A percentile compares a stretch with the other conserved stretches of the same genome.
Conservation (phyloP, 2,888 invertebrate species). For the Drosophila differens region DNA sequence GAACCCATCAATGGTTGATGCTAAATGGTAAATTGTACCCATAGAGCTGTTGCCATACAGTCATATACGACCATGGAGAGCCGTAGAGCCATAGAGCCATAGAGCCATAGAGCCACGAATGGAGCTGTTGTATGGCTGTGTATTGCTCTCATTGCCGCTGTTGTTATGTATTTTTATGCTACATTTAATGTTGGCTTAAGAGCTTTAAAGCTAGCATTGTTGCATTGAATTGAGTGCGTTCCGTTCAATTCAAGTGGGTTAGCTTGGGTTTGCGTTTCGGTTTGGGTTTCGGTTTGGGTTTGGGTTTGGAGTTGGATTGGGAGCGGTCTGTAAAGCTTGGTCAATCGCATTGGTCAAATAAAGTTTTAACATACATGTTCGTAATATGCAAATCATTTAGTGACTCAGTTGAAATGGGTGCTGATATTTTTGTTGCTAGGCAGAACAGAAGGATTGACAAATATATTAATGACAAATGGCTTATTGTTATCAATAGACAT, state of each 20-base stretch:
- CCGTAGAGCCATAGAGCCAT: conserved; percentile 32
- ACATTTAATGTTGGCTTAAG: conserved; percentile 85
- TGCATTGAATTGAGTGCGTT: conserved; percentile 62
- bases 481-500: background rate
- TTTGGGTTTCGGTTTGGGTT: background rate
- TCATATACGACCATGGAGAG: conserved; percentile 14
- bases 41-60: conserved; percentile 40
- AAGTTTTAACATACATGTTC: conserved; percentile 18
- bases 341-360: conserved; percentile 43
- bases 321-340: conserved; percentile 34
- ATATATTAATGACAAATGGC: background rate
- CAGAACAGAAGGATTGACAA: background rate
- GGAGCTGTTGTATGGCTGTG: conserved; percentile 27
- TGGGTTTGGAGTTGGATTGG: background rate
- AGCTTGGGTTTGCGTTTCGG: conserved; percentile 4
- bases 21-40: conserved; percentile 63
- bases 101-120: conserved; percentile 28
- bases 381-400: conserved; percentile 57
- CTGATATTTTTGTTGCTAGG: background rate
- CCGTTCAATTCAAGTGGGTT: conserved; percentile 32
- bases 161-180: conserved; percentile 84
- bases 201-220: conserved; percentile 84
- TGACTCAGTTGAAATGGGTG: conserved; percentile 28
- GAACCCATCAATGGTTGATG: conserved; percentile 72
- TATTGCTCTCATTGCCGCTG: conserved; percentile 50